Conservation (phyloP, 2,888 invertebrate genomes). For the Troides oblongomaculatus region DNA sequence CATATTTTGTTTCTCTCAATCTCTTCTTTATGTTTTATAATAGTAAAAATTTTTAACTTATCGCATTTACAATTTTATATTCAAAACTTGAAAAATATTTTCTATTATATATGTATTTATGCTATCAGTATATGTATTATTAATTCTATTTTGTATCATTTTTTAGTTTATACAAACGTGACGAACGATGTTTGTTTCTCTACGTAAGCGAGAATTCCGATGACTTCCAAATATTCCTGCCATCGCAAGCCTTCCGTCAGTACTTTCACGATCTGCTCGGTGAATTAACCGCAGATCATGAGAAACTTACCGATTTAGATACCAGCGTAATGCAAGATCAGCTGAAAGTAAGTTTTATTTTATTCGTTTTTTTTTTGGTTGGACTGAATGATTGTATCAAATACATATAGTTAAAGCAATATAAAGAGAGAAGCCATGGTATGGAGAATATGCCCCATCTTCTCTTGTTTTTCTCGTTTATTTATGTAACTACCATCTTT, state of each 20-base stretch:
- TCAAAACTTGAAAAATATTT: too few species aligned
- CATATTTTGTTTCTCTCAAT: too few species aligned
- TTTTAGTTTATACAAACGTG: conserved; percentile 94
- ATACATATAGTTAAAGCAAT: background rate
- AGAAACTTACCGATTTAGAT: conserved; percentile 87
- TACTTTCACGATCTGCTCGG: conserved; percentile 91
- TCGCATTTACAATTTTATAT: too few species aligned
- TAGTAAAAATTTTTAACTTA: too few species aligned
- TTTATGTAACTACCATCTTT: too few species aligned
- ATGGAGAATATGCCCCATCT: too few species aligned
- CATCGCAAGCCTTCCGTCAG: conserved; percentile 91
- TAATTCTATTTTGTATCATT: conserved; percentile 1
- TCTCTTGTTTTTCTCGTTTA: too few species aligned
- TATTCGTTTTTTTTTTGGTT: too few species aligned
- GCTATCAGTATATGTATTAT: background rate
- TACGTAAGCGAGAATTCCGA: conserved; percentile 99
- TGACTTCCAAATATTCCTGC: conserved; percentile 99
- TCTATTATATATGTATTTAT: too few species aligned
- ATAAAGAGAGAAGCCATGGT: too few species aligned
- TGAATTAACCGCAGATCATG: conserved; percentile 93
- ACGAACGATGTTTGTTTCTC: conserved; percentile 96
- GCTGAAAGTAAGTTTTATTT: conserved; percentile 79
- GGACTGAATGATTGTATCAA: too few species aligned
- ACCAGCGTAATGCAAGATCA: conserved; percentile 86
- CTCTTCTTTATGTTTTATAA: too few species aligned